Conservation (phyloP, 2,113 vertebrate species). For the Scopus umbretta region DNA sequence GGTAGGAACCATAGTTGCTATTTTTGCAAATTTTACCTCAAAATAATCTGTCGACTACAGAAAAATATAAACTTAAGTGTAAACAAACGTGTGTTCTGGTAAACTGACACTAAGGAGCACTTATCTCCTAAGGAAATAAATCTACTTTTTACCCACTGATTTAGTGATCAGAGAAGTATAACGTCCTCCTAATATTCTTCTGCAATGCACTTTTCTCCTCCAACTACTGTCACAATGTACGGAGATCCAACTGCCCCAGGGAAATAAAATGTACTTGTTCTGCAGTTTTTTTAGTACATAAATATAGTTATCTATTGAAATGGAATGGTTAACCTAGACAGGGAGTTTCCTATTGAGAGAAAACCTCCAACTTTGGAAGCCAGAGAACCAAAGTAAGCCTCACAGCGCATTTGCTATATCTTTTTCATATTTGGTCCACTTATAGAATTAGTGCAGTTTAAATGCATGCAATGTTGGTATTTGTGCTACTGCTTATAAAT, state of each 20-base stretch:
- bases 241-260: background rate
- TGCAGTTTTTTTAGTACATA: background rate
- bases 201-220: constrained; percentile 16
- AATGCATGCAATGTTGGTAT: constrained; percentile 27
- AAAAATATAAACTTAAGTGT: constrained; percentile 1
- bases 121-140: background rate
- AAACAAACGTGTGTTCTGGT: background rate
- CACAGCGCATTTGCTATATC: background rate
- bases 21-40: background rate
- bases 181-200: background rate
- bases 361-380: background rate
- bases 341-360: background rate
- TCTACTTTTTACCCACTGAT: background rate
- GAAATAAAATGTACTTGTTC: constrained; percentile 25
- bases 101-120: background rate
- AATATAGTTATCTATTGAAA: background rate
- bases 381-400: background rate
- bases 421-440: background rate
- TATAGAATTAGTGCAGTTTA: constrained; percentile 57
- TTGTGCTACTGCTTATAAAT: constrained; percentile 15
- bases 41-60: background rate
- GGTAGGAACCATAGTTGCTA: background rate
- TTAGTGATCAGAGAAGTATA: background rate
- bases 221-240: background rate
- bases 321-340: background rate